Evolutionary conservation across 2,113 vertebrate species (phyloP).

Genomic region (Amphiprion percula): DNA sequence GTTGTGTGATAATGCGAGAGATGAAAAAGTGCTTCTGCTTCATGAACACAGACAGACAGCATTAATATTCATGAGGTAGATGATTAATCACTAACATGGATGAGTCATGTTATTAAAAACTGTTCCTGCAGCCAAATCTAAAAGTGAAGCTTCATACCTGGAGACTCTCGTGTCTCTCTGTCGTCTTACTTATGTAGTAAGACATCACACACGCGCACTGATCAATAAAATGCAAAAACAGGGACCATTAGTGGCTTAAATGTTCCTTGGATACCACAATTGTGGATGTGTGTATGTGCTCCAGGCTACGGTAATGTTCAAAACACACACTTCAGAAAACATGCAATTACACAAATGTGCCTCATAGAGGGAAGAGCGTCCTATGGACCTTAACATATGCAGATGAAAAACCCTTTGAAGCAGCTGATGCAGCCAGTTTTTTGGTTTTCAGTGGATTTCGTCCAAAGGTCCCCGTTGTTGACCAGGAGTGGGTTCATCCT

Average conservation of each 20-base stretch:
- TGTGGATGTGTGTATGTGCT: conserved; percentile 7
- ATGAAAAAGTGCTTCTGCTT: conserved; percentile 46
- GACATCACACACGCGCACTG: not conserved
- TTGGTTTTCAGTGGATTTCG: not conserved
- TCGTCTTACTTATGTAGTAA: conserved; percentile 15
- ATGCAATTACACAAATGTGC: not conserved
- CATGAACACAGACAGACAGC: conserved; percentile 27
- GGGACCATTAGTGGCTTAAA: conserved; percentile 3
- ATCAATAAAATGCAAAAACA: conserved; percentile 49
- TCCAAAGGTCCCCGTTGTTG: conserved; percentile 10
- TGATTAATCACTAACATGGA: conserved; percentile 68
- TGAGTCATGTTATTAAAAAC: conserved; percentile 64
- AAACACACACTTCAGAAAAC: not conserved
- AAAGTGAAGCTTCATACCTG: conserved; percentile 27
- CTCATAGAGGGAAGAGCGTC: not conserved
- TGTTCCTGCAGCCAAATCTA: conserved; percentile 68
- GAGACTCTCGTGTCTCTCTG: not conserved
- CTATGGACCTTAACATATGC: not conserved
- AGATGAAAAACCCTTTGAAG: not conserved
- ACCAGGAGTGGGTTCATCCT: conserved; percentile 17
- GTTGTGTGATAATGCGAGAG: conserved; percentile 39
- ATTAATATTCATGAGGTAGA: conserved; percentile 66
- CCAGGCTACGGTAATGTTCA: not conserved
- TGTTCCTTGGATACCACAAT: not conserved
- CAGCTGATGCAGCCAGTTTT: conserved; percentile 1